A percentile compares a stretch with the other conserved stretches of the same genome.
phyloP scores from a whole-genome alignment of 2,888 invertebrate genomes.

The Ophraella communa region DNA sequence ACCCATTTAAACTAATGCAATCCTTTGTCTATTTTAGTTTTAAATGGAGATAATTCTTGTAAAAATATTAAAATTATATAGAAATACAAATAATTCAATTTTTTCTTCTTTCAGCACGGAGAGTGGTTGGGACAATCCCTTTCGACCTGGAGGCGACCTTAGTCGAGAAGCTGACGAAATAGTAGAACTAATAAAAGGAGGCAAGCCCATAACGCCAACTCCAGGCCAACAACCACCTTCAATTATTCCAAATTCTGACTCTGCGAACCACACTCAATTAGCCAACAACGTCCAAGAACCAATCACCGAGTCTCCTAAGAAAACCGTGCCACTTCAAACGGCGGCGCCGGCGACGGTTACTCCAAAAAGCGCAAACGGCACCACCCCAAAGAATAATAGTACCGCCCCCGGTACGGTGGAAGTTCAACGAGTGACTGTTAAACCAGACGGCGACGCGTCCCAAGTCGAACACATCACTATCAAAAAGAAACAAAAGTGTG shows the following conservation, averaged over 20 bases:
- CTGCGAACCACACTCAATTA: conserved; percentile 53
- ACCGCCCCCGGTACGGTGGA: conserved; percentile 67
- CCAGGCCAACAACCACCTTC: conserved; percentile 65
- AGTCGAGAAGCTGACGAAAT: conserved; percentile 96
- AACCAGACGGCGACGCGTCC: conserved; percentile 70
- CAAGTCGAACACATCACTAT: conserved; percentile 91
- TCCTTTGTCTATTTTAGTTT: no score
- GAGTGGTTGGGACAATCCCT: conserved; percentile 97
- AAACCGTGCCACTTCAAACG: conserved; percentile 53
- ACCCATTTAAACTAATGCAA: no score
- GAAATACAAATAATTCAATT: neutral
- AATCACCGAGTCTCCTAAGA: conserved; percentile 50
- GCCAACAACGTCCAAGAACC: conserved; percentile 41
- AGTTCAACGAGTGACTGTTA: conserved; percentile 74
- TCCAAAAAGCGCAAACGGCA: conserved; percentile 53
- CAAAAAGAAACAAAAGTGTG: conserved; percentile 95
- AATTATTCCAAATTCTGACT: conserved; percentile 61
- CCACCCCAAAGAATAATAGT: conserved; percentile 50
- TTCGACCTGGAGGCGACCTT: conserved; percentile 94
- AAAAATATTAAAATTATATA: neutral
- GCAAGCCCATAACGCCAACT: conserved; percentile 83
- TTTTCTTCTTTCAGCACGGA: conserved; percentile 91
- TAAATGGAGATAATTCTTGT: no score
- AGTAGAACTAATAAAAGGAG: conserved; percentile 91
- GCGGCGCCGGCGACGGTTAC: conserved; percentile 55